Percentiles rank a stretch among this genome's conserved stretches.
Conservation (phyloP, 2,797 vertebrate genomes). For the Pantherophis alleghaniensis region DNA sequence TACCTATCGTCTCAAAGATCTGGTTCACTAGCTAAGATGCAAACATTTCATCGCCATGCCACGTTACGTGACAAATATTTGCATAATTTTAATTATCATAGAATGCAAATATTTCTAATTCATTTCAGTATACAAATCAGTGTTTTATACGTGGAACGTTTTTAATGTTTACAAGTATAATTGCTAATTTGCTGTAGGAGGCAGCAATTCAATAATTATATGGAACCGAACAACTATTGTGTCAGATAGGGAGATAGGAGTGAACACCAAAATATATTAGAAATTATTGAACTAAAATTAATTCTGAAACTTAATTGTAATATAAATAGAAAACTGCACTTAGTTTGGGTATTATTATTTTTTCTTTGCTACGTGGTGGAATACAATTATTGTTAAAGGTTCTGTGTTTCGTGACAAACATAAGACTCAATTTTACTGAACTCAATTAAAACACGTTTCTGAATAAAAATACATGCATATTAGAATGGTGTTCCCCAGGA, state of each 20-base stretch:
- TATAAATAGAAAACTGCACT: conserved; percentile 26
- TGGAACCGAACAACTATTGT: conserved; percentile 74
- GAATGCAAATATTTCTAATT: conserved; percentile 76
- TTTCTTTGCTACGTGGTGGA: not conserved
- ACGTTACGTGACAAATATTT: conserved; percentile 58
- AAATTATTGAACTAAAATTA: conserved; percentile 66
- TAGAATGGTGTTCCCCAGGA: not conserved
- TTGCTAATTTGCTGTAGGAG: conserved; percentile 78
- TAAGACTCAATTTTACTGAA: not conserved
- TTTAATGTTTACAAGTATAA: conserved; percentile 77
- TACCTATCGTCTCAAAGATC: not conserved
- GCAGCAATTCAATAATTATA: conserved; percentile 76
- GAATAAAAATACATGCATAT: not conserved
- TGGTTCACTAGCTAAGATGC: conserved; percentile 5
- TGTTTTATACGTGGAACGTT: conserved; percentile 75
- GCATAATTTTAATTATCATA: conserved; percentile 75
- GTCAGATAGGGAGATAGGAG: conserved; percentile 71
- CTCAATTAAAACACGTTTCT: not conserved
- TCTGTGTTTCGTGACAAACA: not conserved
- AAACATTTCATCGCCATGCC: not conserved
- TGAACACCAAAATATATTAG: conserved; percentile 72
- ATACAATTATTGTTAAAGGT: not conserved
- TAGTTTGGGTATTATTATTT: conserved; percentile 13
- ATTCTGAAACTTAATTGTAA: conserved; percentile 58
- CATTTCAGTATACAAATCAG: conserved; percentile 72